Base-by-base conservation (phyloP, 2,888 invertebrate genomes). In the Eudiplozoon nipponicum region DNA sequence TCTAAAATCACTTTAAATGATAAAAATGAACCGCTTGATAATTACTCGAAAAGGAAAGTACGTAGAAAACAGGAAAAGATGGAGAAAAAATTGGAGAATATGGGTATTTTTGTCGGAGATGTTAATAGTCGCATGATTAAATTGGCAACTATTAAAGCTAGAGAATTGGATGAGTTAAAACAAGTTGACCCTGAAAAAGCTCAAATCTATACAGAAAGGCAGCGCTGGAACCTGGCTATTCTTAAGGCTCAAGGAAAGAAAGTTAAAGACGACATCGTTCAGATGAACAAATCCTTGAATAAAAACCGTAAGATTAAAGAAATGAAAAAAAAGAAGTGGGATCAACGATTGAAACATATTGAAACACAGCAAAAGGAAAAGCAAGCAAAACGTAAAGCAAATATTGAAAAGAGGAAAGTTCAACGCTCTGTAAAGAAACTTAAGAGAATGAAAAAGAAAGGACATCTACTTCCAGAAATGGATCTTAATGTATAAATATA, bases 241-340 rank as follows among this genome's bases (percentile, higher is more conserved):
- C 17, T 31, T 5, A 31, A 31, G 17, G 31, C 31, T 15, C 31
- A 31, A 31, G 31, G 31, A 7, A 17, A 15, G 5, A 31, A 31
- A 13, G 31, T 31, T 31, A 31, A 31, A 31, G 31, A 31, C 17
- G 31, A 31, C 31, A 31, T 31, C 17, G 5, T 5, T 15, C 17
- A 15, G 7, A 31, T 31, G 11, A 31, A 31, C 5, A 31, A 31
- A 15, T 31, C 31, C 5, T n/a, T 31, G 5, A 31, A 31, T 5
- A 31, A 15, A 17, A n/a, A 31, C 13, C 5, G 4, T 4, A 31
- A 31, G 5, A 13, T 31, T 4, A 4, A 13, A 4, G 17, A 31
- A 15, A n/a, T 15, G 5, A 7, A 4, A 7, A 17, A n/a, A 15
- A 31, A 31, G 17, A 31, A 31, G 31, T 31, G 31, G 31, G 5